phyloP scores from a whole-genome alignment of 2,888 invertebrate species.

The Prosapia bicincta region DNA sequence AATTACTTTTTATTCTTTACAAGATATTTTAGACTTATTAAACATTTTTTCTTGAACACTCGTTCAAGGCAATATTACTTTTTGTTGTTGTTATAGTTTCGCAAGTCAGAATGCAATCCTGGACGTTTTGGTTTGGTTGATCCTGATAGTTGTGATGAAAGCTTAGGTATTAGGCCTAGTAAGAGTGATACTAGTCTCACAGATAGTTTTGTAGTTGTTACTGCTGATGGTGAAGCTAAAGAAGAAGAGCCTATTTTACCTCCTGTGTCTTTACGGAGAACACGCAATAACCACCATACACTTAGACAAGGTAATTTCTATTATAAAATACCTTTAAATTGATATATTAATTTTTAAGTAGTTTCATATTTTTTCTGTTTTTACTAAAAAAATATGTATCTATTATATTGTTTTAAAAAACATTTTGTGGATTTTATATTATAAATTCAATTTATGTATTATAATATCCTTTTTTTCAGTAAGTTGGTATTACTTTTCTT shows the following conservation, averaged over 20 bases:
- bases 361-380: no score
- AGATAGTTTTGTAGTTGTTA: constrained; percentile 82
- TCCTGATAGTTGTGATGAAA: constrained; percentile 30
- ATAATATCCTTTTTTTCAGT: no score
- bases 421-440: no score
- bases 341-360: no score
- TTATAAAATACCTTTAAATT: no score
- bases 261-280: constrained; percentile 28
- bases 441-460: no score
- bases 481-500: no score
- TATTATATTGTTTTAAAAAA: no score
- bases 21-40: background rate
- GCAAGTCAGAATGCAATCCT: constrained; percentile 40
- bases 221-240: constrained; percentile 36
- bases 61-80: background rate
- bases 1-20: no score
- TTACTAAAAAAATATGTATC: no score
- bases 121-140: constrained; percentile 34
- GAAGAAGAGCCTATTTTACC: constrained; percentile 44
- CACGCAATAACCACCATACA: constrained; percentile 29
- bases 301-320: constrained; percentile 32
- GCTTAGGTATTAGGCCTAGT: constrained; percentile 61
- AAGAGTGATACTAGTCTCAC: constrained; percentile 90
- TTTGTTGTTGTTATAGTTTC: constrained; percentile 29
- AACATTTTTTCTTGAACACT: background rate